Evolutionary conservation across 2,888 invertebrate species (phyloP), one percentile per base, ranked within the genome.

Genomic region (Sceliomorpha sp.): DNA sequence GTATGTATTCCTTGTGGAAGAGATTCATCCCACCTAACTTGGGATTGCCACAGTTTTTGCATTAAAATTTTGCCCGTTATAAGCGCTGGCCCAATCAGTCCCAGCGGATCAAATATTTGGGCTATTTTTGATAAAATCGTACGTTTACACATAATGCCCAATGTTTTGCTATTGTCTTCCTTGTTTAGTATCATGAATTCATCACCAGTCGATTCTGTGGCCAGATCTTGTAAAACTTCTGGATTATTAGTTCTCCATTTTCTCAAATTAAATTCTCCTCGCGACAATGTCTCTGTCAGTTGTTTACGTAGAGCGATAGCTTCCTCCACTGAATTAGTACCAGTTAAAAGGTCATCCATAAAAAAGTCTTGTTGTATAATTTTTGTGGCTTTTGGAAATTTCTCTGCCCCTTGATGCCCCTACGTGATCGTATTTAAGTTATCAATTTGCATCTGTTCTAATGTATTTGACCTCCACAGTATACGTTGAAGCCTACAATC

Each of bases 71-170:
- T 1, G 24, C 29, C 17, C 31, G 76, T 50, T 2, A 71, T n/a
- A n/a, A n/a, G 59, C 10, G 74, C 62, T 5, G 76, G 77, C 1
- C 56, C 47, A 6, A 80, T 27, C 5, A 71, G 58, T 1, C 77
- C 76, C 1, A 77, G 37, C 0, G 76, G 78, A 53, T 82, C 79
- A 42, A 75, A 77, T 4, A 78, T 45, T 40, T 62, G 64, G 1
- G 80, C 47, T 1, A 76, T 59, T 7, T 67, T 64, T 6, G 74
- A 73, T 5, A 77, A 47, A 8, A 79, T 62, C 8, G 39, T 59
- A n/a, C 76, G 48, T 58, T 79, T 68, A 62, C 70, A 72, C 12
- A 39, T 12, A 0, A 55, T n/a, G 1, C 63, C 47, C 31, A 63
- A 20, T 10, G 63, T 44, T 7, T 62, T 62, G n/a, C 10, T 12